Evolutionary conservation across 2,113 vertebrate genomes (phyloP).

Genomic region (Orycteropus afer): DNA sequence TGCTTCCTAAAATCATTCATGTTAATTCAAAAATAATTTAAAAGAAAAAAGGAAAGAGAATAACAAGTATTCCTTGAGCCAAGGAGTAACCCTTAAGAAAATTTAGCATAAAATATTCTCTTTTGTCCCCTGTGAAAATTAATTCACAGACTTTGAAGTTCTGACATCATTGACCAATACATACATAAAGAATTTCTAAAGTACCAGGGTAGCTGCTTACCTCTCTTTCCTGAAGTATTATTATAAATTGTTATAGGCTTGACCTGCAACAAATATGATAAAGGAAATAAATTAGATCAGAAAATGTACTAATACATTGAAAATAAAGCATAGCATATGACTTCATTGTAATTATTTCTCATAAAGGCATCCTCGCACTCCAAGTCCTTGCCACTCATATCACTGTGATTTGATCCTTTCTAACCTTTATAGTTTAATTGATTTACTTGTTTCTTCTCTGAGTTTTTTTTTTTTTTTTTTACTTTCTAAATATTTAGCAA

Average conservation of each 20-base stretch:
- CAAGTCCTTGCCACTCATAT: background rate
- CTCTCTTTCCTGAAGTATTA: background rate
- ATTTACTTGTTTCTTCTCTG: background rate
- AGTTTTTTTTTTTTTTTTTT: background rate
- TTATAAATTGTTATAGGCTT: background rate
- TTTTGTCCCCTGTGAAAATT: background rate
- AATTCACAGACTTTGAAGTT: background rate
- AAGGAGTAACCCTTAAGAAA: background rate
- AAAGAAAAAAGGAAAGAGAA: too few species aligned
- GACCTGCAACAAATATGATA: slow-evolving; percentile 35
- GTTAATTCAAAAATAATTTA: too few species aligned
- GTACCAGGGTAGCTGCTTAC: background rate
- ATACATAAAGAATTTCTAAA: background rate
- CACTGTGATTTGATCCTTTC: background rate
- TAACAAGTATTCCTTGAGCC: background rate
- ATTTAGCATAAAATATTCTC: background rate
- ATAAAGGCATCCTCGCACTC: too few species aligned
- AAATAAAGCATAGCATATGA: background rate
- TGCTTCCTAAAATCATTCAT: too few species aligned
- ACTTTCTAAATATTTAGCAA: background rate
- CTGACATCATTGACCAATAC: background rate
- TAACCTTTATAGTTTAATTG: background rate
- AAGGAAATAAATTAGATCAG: background rate
- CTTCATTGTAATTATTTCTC: background rate
- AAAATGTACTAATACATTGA: background rate